Evolutionary conservation across 2,888 invertebrate genomes (phyloP).

Genomic region (Pycnomerus fuliginosus): DNA sequence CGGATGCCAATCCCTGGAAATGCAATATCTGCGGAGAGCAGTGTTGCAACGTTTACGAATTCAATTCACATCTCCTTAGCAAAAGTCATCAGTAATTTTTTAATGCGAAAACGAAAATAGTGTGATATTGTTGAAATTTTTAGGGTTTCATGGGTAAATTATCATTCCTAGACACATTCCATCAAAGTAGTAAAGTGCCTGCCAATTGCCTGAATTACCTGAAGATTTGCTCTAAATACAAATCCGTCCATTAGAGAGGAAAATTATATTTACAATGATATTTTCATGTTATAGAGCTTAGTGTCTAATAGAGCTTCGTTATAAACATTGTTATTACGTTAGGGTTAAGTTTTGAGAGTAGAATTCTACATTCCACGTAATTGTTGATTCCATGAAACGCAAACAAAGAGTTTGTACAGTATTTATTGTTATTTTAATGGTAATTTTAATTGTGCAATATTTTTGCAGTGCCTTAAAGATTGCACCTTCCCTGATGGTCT

Average conservation of each 20-base stretch:
- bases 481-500: slow-evolving; percentile 15
- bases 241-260: slow-evolving; percentile 39
- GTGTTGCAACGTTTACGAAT: slow-evolving; percentile 94
- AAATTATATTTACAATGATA: slow-evolving; percentile 16
- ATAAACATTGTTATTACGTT: slow-evolving; percentile 19
- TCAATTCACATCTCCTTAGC: slow-evolving; percentile 92
- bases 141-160: slow-evolving; percentile 8
- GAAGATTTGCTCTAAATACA: slow-evolving; percentile 34
- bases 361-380: slow-evolving; percentile 19
- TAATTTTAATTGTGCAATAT: slow-evolving; percentile 28
- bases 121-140: neutral
- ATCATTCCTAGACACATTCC: slow-evolving; percentile 2
- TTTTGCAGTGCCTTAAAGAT: slow-evolving; percentile 31
- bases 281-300: slow-evolving; percentile 21
- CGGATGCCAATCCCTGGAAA: slow-evolving; percentile 95
- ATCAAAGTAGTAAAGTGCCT: slow-evolving; percentile 13
- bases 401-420: slow-evolving; percentile 29
- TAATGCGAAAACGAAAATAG: neutral
- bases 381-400: slow-evolving; percentile 18
- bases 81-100: slow-evolving; percentile 80
- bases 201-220: slow-evolving; percentile 16
- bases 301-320: slow-evolving; percentile 21
- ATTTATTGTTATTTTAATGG: slow-evolving; percentile 28
- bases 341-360: slow-evolving; percentile 18
- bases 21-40: slow-evolving; percentile 97